Evolutionary conservation across 2,113 vertebrate species (phyloP).

Genomic region (Trogon surrucura): DNA sequence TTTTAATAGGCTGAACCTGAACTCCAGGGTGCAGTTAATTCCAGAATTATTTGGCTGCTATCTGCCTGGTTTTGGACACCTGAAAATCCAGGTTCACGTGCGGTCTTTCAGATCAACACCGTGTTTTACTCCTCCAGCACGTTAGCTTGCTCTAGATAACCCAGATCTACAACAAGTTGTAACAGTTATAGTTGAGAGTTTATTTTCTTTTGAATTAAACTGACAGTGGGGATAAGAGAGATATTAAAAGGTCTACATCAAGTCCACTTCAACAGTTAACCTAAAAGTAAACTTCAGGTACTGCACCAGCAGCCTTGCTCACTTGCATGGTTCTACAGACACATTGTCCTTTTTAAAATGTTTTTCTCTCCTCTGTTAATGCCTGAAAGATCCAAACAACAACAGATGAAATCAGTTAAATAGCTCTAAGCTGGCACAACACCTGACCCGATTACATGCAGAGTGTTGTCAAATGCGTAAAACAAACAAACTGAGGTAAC

Average conservation of each 20-base stretch:
- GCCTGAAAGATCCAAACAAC: background rate
- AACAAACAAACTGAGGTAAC: background rate
- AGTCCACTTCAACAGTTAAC: background rate
- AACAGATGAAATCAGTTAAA: constrained; percentile 9
- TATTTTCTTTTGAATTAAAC: background rate
- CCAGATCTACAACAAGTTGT: background rate
- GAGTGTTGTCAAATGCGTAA: background rate
- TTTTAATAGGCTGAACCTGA: background rate
- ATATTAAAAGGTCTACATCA: background rate
- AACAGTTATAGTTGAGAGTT: background rate
- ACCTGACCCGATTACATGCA: background rate
- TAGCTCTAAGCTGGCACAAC: background rate
- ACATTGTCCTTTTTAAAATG: background rate
- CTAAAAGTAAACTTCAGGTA: background rate
- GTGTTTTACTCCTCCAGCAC: background rate
- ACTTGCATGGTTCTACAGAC: background rate
- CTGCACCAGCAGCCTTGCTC: background rate
- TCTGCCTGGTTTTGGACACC: background rate
- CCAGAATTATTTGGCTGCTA: background rate
- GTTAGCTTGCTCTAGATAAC: background rate
- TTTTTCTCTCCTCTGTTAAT: background rate
- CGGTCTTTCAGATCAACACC: background rate
- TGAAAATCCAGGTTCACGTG: background rate
- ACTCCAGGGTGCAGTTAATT: background rate
- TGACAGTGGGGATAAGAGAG: background rate